Conservation (phyloP, 2,797 vertebrate species). For the Centropyge bicolor region DNA sequence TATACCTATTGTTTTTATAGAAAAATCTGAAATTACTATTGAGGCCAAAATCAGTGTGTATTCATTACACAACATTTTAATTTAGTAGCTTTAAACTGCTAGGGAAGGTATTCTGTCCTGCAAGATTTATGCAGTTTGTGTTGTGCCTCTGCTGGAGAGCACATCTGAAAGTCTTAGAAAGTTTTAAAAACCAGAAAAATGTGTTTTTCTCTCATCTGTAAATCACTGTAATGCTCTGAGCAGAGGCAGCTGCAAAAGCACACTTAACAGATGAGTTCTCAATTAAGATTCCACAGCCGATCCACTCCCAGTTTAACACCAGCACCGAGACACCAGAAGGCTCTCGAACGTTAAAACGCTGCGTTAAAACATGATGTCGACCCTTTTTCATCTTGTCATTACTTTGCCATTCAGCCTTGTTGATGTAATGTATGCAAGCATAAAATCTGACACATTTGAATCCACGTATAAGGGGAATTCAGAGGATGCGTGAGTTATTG, state of each 20-base stretch:
- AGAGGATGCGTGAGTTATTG: constrained; percentile 33
- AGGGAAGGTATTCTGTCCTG: background rate
- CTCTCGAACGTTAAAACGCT: constrained; percentile 25
- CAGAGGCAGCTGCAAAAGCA: constrained; percentile 43
- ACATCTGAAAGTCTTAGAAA: constrained; percentile 15
- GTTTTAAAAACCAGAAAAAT: constrained; percentile 18
- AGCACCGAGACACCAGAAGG: constrained; percentile 12
- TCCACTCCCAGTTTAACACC: constrained; percentile 37
- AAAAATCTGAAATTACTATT: background rate
- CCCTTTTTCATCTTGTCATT: constrained; percentile 30
- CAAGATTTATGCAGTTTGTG: constrained; percentile 8
- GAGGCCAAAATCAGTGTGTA: background rate
- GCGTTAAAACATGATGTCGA: constrained; percentile 20
- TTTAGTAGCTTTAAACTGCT: background rate
- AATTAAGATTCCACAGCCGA: constrained; percentile 36
- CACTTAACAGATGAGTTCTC: constrained; percentile 48
- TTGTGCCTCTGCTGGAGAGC: constrained; percentile 13
- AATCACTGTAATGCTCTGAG: constrained; percentile 39
- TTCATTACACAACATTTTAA: background rate
- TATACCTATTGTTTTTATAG: background rate
- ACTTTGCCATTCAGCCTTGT: background rate
- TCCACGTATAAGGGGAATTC: constrained; percentile 39
- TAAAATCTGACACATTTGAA: constrained; percentile 35
- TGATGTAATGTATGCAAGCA: background rate
- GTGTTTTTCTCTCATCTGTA: constrained; percentile 14